These are phyloP conservation scores for Drosophila ochracea DNA, from an alignment of 2,888 invertebrate species.

Conservation along the genomic window DNA sequence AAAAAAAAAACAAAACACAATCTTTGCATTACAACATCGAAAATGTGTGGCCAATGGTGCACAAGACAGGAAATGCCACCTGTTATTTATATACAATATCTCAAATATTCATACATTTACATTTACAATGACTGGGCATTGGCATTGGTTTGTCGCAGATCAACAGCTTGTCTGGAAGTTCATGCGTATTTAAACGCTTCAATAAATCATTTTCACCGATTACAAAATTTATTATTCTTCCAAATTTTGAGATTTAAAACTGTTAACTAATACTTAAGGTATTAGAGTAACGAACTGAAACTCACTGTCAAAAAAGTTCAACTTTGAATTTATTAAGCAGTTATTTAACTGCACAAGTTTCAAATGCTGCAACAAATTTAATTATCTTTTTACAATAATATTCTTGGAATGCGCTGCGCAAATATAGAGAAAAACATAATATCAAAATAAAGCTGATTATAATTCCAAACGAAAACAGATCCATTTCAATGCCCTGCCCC, in stretches of 20 bases:
- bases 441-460: conserved; percentile 66
- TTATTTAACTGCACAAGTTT: not conserved
- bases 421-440: conserved; percentile 16
- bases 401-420: not conserved
- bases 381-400: conserved; percentile 22
- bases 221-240: conserved; percentile 2
- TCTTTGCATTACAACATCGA: conserved; percentile 36
- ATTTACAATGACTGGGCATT: conserved; percentile 6
- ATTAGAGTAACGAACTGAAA: not conserved
- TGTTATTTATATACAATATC: conserved; percentile 62
- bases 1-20: conserved; percentile 14
- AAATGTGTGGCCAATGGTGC: conserved; percentile 44
- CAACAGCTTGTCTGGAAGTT: conserved; percentile 65
- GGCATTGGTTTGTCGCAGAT: conserved; percentile 34
- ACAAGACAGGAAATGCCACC: conserved; percentile 69
- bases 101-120: conserved; percentile 37
- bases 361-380: conserved; percentile 30
- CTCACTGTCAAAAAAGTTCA: not conserved
- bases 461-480: conserved; percentile 60
- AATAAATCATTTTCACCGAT: conserved; percentile 58
- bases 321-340: not conserved
- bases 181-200: conserved; percentile 62
- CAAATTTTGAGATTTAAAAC: not conserved
- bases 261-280: not conserved
- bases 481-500: conserved; percentile 48